These are phyloP conservation scores for Lemur catta DNA, from an alignment of 2,797 vertebrate genomes.

Conservation along the genomic window DNA sequence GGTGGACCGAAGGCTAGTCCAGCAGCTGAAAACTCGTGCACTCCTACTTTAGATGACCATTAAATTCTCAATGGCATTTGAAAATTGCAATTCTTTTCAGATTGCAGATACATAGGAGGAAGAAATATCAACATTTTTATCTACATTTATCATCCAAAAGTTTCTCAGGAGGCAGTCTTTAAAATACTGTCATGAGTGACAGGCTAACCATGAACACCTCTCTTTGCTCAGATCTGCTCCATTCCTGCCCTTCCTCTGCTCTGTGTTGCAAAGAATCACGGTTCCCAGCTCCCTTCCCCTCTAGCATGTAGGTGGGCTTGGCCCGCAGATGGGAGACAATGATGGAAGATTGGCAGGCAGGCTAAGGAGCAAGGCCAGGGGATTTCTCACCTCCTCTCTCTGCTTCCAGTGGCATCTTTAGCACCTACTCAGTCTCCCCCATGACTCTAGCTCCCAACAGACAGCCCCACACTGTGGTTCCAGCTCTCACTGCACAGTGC, in stretches of 20 bases:
- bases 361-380: background rate
- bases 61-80: constrained; percentile 26
- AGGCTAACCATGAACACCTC: too few relatives aligned
- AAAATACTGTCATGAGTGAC: background rate
- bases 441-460: background rate
- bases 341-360: background rate
- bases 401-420: background rate
- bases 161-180: background rate
- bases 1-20: background rate
- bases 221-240: background rate
- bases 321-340: background rate
- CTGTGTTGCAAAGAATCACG: background rate
- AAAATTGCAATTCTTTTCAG: background rate
- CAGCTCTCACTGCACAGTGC: background rate
- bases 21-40: background rate
- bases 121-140: background rate
- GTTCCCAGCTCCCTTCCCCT: background rate
- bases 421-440: background rate
- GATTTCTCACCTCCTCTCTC: background rate
- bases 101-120: background rate
- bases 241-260: background rate
- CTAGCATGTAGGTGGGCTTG: background rate
- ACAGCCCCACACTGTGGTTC: background rate
- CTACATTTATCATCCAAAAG: constrained; percentile 22
- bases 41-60: background rate